Evolutionary conservation across 2,113 vertebrate genomes (phyloP).

Genomic region (Pluvialis apricaria): DNA sequence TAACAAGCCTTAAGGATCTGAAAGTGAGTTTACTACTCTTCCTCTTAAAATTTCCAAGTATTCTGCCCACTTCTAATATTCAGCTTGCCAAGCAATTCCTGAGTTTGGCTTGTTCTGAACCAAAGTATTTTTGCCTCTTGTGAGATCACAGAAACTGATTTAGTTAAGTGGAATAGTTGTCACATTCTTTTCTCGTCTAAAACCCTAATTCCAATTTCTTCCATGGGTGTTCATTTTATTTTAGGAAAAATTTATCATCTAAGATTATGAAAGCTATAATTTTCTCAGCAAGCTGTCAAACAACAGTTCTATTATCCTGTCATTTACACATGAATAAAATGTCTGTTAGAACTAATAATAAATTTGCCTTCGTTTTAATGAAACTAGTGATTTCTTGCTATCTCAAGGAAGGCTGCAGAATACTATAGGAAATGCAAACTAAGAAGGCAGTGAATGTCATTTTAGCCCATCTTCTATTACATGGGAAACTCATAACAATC

Average conservation of each 20-base stretch:
- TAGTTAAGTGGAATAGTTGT: not conserved
- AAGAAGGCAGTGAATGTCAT: not conserved
- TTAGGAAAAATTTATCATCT: constrained; percentile 57
- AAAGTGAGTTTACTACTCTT: not conserved
- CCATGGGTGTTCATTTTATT: constrained; percentile 45
- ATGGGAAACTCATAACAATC: not conserved
- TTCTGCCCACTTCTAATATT: not conserved
- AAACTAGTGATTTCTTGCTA: not conserved
- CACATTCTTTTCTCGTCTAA: constrained; percentile 24
- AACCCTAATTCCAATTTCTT: constrained; percentile 7
- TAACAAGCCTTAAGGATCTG: not conserved
- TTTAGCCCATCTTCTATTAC: not conserved
- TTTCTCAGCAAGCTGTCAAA: constrained; percentile 64
- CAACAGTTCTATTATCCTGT: constrained; percentile 55
- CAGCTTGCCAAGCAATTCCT: not conserved
- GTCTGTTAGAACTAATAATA: constrained; percentile 61
- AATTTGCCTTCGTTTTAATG: constrained; percentile 41
- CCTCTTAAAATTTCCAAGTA: not conserved
- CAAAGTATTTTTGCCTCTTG: constrained; percentile 12
- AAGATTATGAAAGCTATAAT: constrained; percentile 59
- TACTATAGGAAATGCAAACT: not conserved
- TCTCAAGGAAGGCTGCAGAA: not conserved
- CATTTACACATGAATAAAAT: constrained; percentile 57
- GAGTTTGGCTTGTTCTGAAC: constrained; percentile 1
- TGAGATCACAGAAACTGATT: not conserved